phyloP scores from a whole-genome alignment of 2,113 vertebrate genomes.

The Mobula hypostoma region DNA sequence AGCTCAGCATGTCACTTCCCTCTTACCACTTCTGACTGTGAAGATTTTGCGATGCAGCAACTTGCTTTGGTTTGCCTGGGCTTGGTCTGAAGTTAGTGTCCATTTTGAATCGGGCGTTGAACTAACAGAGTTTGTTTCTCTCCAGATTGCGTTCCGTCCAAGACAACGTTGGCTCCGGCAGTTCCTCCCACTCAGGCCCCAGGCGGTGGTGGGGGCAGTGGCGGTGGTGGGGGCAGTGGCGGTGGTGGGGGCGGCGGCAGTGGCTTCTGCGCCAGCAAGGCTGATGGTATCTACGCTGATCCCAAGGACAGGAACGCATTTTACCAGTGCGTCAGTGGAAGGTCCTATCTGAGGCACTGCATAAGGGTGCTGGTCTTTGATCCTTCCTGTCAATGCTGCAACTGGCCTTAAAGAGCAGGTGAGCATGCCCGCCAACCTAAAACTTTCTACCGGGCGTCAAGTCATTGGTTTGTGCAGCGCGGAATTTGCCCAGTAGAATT shows the following conservation, averaged over 20 bases:
- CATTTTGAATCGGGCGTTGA: not conserved
- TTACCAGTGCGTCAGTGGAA: slow-evolving; percentile 46
- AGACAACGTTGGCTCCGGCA: not conserved
- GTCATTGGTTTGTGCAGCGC: too few species aligned
- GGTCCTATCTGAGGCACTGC: slow-evolving; percentile 46
- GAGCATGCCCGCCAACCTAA: not conserved
- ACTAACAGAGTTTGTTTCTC: not conserved
- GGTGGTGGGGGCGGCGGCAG: slow-evolving; percentile 41
- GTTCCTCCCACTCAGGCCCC: not conserved
- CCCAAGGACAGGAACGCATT: slow-evolving; percentile 52
- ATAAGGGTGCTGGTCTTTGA: slow-evolving; percentile 52
- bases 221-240: slow-evolving; percentile 37
- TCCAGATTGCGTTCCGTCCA: not conserved
- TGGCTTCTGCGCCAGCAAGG: slow-evolving; percentile 59
- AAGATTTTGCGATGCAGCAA: too few species aligned
- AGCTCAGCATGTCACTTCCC: too few species aligned
- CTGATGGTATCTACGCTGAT: slow-evolving; percentile 56
- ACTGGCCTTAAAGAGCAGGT: slow-evolving; percentile 40
- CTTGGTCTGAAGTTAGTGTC: not conserved
- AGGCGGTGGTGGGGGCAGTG: not conserved
- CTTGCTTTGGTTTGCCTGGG: too few species aligned
- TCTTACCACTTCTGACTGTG: too few species aligned
- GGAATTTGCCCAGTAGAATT: too few species aligned
- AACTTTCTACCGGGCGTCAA: too few species aligned
- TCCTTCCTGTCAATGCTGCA: slow-evolving; percentile 59